Evolutionary conservation across 1,140 invertebrate genomes (phyloP).

Genomic region (Belonocnema kinseyi): DNA sequence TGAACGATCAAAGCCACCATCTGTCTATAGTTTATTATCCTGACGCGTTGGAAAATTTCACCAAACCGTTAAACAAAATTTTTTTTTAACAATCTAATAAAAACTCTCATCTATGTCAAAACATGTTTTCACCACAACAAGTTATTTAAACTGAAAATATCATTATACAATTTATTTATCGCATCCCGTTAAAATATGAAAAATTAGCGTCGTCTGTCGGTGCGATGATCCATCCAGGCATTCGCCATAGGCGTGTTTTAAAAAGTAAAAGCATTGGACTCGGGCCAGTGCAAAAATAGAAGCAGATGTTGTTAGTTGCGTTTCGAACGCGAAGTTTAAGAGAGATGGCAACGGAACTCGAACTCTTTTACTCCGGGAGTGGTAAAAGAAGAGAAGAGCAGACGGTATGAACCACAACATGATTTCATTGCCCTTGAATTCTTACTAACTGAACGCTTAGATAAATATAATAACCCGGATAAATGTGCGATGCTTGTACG

Average conservation of each 20-base stretch:
- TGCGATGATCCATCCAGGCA: slow-evolving; percentile 69
- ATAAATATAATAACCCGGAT: slow-evolving; percentile 74
- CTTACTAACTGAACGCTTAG: slow-evolving; percentile 66
- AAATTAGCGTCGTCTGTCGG: no score
- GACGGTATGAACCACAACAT: slow-evolving; percentile 49
- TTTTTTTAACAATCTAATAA: no score
- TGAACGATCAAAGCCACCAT: neutral
- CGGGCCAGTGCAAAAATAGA: slow-evolving; percentile 76
- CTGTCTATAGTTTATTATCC: neutral
- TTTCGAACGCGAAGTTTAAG: slow-evolving; percentile 44
- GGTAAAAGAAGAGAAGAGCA: slow-evolving; percentile 48
- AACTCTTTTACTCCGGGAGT: slow-evolving; percentile 18
- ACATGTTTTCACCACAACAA: neutral
- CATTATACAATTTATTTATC: no score
- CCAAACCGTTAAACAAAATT: no score
- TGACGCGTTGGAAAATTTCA: no score
- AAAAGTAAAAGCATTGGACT: slow-evolving; percentile 74
- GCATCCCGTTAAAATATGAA: no score
- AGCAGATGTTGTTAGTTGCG: slow-evolving; percentile 71
- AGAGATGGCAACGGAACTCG: slow-evolving; percentile 11
- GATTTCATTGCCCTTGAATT: slow-evolving; percentile 75
- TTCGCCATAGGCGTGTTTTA: slow-evolving; percentile 72
- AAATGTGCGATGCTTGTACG: slow-evolving; percentile 57
- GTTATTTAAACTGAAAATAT: no score
- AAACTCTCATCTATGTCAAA: neutral